Evolutionary conservation across 2,797 vertebrate species (phyloP), one percentile per base, ranked within the genome.

Genomic region (Peromyscus nudipes): DNA sequence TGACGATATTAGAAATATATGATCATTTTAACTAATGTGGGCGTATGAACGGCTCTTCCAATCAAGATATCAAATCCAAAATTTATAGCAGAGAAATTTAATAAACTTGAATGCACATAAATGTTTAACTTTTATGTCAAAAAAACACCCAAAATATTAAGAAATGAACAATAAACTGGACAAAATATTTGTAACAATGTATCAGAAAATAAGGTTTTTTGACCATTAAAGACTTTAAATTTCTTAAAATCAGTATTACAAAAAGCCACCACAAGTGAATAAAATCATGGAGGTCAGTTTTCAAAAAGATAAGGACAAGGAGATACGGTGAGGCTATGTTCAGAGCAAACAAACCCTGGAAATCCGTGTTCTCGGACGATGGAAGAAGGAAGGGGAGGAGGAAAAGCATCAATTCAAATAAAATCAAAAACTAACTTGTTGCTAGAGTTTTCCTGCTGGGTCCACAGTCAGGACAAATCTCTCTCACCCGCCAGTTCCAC

Each of bases 111-210:
- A 17, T 62, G 55, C 16, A 57, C 8, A 79, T 5, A 84, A 40
- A 79, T 89, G 79, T 89, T 92, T 82, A 93, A 73, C 37, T 83
- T 96, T 46, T 65, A 9, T 89, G 76, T 43, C 9, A 57, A 90
- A 92, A 60, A 31, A 8, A 52, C 55, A 0, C 11, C 55, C 23
- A 91, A 71, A 81, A 96, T 73, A 43, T 94, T 65, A 71, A 90
- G 84, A 65, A 21, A 88, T 92, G 77, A 91, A 76, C 23, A 96
- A 85, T 3, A 81, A 86, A 62, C 34, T 85, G 27, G 31, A 76
- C 19, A 94, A 81, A 55, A 69, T 34, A 80, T 71, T 57, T 64
- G 19, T 77, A 64, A 76, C 8, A 94, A 46, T 2, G 1, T 55
- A 55, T 77, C 40, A 93, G 57, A 85, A 93, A 94, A 79, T 67